Base-by-base conservation (phyloP, 2,797 vertebrate species). In the Peromyscus aztecus region DNA sequence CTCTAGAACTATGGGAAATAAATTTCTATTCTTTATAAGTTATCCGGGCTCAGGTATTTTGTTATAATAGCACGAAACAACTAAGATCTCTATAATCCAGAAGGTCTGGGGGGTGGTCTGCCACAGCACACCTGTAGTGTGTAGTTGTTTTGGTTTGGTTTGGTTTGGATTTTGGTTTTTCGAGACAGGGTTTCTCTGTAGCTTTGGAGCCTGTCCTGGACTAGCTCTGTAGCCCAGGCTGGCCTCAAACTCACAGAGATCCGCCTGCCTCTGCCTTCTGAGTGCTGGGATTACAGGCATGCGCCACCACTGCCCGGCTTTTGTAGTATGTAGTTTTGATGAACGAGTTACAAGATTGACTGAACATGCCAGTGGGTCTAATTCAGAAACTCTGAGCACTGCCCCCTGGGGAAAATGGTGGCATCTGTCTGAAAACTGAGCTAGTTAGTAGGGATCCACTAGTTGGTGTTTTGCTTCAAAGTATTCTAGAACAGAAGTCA, bases 301-400 rank as follows among this genome's bases (percentile, higher is more conserved):
- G 40, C 4, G 40, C 40, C 40, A 40, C 40, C 40, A 40, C 40
- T 40, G 40, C 40, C 40, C 40, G 40, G 40, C 40, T 40, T 40
- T 40, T 27, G 34, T 34, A 82, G 52, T n/a, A 69, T 85, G 81
- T 23, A 46, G 19, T 57, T 95, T 37, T 90, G 63, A 95, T 76
- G 40, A 94, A 85, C 71, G 34, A 93, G 76, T 89, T 82, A 55
- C 49, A 67, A 21, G 27, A 87, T 90, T 82, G 84, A 88, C 59
- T 77, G 63, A 96, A 52, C 29, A 92, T 29, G 19, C 12, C 11
- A 34, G 17, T 86, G 34, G 67, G 63, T 89, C 61, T 43, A 86
- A 91, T 43, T 11, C 61, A 91, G 57, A 88, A 85, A 67, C 40
- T 52, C 71, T 10, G 9, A 88, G 34, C 34, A 57, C 16, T 8